Conservation (phyloP, 1,140 invertebrate genomes). For the Homalodisca vitripennis region DNA sequence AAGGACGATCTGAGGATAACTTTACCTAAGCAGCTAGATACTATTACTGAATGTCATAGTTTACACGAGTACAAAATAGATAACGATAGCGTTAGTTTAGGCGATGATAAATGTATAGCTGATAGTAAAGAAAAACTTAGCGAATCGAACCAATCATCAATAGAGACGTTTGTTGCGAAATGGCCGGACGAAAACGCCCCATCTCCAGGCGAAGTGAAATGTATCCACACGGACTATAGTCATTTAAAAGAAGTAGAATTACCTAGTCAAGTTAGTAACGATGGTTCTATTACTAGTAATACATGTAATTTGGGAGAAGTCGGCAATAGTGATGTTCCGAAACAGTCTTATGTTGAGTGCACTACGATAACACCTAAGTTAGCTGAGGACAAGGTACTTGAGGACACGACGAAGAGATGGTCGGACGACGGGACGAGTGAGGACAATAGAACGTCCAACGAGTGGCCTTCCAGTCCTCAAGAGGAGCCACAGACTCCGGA, state of each 20-base stretch:
- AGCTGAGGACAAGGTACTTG: background rate
- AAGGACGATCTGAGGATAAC: too few relatives aligned
- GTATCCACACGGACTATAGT: constrained; percentile 26
- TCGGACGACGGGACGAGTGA: constrained; percentile 27
- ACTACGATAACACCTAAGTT: background rate
- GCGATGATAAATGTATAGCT: background rate
- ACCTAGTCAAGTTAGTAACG: background rate
- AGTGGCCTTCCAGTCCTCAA: constrained; percentile 37
- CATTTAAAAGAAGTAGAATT: constrained; percentile 31
- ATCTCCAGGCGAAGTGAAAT: constrained; percentile 20
- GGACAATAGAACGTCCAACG: constrained; percentile 38
- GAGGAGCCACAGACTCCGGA: constrained; percentile 56
- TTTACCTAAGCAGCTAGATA: too few relatives aligned
- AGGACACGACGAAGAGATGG: constrained; percentile 19
- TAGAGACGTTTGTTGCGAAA: constrained; percentile 27
- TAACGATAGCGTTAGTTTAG: background rate
- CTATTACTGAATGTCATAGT: too few relatives aligned
- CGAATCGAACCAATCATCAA: constrained; percentile 6
- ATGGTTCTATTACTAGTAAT: background rate
- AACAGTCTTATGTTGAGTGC: constrained; percentile 1
- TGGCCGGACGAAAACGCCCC: constrained; percentile 21
- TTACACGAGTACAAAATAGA: background rate
- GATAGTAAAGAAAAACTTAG: too few relatives aligned
- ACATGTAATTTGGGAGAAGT: background rate
- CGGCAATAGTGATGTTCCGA: background rate